Conservation (phyloP, 2,113 vertebrate genomes). For the Thymallus thymallus region DNA sequence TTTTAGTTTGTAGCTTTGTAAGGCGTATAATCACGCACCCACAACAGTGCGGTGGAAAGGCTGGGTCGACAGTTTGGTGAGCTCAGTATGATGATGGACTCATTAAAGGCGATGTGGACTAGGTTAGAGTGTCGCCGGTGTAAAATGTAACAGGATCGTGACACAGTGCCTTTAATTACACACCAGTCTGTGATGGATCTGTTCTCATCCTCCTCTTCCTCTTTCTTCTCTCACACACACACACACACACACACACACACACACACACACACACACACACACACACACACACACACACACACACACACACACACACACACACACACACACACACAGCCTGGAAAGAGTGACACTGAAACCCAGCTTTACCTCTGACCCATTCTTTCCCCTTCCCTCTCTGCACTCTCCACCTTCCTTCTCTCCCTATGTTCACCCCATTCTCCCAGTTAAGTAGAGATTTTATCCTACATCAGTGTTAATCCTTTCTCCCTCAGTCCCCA, state of each 20-base stretch:
- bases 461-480: no score
- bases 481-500: no score
- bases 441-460: no score
- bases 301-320: no score
- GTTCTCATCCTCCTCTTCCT: background rate
- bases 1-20: slow-evolving; percentile 7
- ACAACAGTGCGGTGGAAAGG: slow-evolving; percentile 7
- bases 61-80: background rate
- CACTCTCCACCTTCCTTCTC: background rate
- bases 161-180: slow-evolving; percentile 52
- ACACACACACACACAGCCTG: background rate
- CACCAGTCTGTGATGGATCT: slow-evolving; percentile 37
- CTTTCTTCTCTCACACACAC: background rate
- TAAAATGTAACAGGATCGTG: slow-evolving; percentile 33
- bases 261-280: no score
- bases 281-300: no score
- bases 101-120: slow-evolving; percentile 29
- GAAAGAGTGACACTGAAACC: background rate
- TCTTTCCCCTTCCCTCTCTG: background rate
- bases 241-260: no score
- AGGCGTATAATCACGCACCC: background rate
- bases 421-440: slow-evolving; percentile 8
- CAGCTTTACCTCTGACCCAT: background rate
- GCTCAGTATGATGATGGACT: slow-evolving; percentile 46
- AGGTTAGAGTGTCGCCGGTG: slow-evolving; percentile 22